phyloP scores from a whole-genome alignment of 2,797 vertebrate species.

The Toxotes lorentzi region DNA sequence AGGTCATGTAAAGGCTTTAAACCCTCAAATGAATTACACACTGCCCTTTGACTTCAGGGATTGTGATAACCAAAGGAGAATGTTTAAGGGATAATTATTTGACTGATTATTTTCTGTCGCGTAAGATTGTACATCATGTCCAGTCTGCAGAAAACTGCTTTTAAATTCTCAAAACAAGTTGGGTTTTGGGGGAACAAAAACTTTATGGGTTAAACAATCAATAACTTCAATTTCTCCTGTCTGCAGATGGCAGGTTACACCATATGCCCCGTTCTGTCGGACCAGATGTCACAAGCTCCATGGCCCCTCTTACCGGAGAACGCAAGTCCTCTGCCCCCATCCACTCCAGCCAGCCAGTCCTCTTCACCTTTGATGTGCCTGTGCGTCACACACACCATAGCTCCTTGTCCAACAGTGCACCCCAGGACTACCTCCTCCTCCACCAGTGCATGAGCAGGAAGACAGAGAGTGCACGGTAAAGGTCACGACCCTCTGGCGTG shows the following conservation, averaged over 20 bases:
- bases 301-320: conserved; percentile 89
- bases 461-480: conserved; percentile 93
- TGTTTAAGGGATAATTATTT: neutral
- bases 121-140: neutral
- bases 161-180: neutral
- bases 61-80: conserved; percentile 41
- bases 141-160: neutral
- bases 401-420: conserved; percentile 93
- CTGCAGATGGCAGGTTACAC: conserved; percentile 90
- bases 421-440: conserved; percentile 98
- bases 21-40: conserved; percentile 49
- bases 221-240: conserved; percentile 48
- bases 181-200: neutral
- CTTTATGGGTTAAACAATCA: conserved; percentile 41
- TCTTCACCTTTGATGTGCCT: conserved; percentile 96
- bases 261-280: conserved; percentile 91
- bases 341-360: conserved; percentile 96
- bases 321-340: conserved; percentile 91
- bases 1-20: conserved; percentile 66
- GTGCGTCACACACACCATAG: conserved; percentile 86
- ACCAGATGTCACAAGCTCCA: conserved; percentile 87
- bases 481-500: conserved; percentile 72
- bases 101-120: neutral
- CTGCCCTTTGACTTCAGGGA: conserved; percentile 56
- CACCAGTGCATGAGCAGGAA: conserved; percentile 99